Base-by-base conservation (phyloP, 2,797 vertebrate species). In the Bradypodion pumilum region DNA sequence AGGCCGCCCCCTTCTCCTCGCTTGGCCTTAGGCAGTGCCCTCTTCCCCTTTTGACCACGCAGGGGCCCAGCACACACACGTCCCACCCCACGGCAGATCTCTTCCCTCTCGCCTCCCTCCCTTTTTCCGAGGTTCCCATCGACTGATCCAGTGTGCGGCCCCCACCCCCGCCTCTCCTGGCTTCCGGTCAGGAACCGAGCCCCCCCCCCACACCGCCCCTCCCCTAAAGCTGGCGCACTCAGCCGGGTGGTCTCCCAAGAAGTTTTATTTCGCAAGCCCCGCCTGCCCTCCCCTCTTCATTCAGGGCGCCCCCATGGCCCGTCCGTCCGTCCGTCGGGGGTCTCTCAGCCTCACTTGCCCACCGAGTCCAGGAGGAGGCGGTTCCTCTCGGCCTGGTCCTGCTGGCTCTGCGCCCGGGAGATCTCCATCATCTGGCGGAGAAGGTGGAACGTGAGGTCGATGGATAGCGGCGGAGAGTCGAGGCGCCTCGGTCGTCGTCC, bases 381-480 rank as follows among this genome's bases (percentile, higher is more conserved):
- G 95, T 99, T 99, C 89, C 97, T 92, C 87, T 96, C 96, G 2
- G 98, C 98, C 86, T 97, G 98, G 92, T 97, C 96, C 70, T 95
- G 95, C 94, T 98, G 97, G 89, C 95, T 98, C 93, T 98, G 96
- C 69, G 94, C 95, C 90, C 97, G 96, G 74, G 97, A 97, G 93
- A 98, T 97, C 86, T 98, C 97, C 91, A 99, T 95, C 96, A 99
- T 97, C 72, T 97, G 97, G 93, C 98, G 94, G 85, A 99, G 96
- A 81, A 99, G 96, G 95, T 98, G 98, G 95, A 98, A 98, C 82
- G 97, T 98, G 92, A 99, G 97, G 95, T 99, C 98, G 89, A 99
- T 98, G 88, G 98, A 99, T 76, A 98, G 96, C 4, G 97, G 96
- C 10, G 98, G 96, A 7, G 60, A n/a, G 68, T n/a, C 3, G 32